Conservation (phyloP, 2,888 invertebrate genomes). For the Allolobophora icterica region DNA sequence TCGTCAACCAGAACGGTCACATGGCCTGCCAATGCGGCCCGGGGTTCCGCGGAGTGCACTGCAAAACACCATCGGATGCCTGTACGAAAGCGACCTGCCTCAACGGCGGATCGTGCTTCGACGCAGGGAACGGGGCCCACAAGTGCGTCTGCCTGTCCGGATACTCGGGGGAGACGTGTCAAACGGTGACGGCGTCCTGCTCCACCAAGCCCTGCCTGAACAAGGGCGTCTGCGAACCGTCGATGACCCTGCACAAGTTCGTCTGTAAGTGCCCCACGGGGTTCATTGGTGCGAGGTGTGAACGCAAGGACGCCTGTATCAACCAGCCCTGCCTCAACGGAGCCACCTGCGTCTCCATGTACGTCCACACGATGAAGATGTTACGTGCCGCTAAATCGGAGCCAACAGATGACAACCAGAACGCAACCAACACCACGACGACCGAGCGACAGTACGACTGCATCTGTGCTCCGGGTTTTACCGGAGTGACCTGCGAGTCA, state of each 20-base stretch:
- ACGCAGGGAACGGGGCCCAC: neutral
- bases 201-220: neutral
- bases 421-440: no score
- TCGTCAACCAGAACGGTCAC: neutral
- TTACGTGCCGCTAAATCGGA: no score
- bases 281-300: neutral
- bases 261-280: neutral
- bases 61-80: neutral
- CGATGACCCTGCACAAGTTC: neutral
- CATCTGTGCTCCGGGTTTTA: neutral
- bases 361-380: neutral
- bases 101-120: conserved; percentile 15
- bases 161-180: conserved; percentile 14
- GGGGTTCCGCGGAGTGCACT: neutral
- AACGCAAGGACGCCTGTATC: neutral
- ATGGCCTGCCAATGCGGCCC: neutral
- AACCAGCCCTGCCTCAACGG: neutral
- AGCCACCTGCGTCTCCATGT: neutral
- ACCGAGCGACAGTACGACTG: neutral
- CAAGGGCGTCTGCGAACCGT: neutral
- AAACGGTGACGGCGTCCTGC: neutral
- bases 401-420: neutral
- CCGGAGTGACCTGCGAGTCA: neutral
- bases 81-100: neutral
- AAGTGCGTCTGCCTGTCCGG: conserved; percentile 25